Conservation (phyloP, 2,113 vertebrate species). For the Jaculus jaculus region DNA sequence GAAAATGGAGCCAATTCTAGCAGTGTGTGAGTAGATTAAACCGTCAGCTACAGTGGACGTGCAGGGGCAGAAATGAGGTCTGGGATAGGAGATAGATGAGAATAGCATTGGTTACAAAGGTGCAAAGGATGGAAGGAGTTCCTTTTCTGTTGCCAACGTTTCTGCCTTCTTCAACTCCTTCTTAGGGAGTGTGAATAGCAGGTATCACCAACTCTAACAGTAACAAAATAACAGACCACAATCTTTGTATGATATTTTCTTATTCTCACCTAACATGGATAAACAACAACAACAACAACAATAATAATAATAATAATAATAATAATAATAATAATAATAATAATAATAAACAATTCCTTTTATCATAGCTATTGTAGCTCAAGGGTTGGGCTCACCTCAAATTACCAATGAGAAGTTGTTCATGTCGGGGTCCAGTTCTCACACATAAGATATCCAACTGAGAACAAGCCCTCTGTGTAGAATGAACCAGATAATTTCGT, state of each 20-base stretch:
- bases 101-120: conserved; percentile 9
- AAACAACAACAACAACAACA: neutral
- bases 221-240: neutral
- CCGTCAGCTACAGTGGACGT: conserved; percentile 68
- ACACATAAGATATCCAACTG: neutral
- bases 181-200: neutral
- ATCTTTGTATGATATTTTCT: neutral
- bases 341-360: neutral
- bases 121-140: neutral
- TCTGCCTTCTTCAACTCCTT: neutral
- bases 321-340: neutral
- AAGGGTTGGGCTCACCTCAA: neutral
- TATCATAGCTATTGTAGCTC: neutral
- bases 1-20: conserved; percentile 77
- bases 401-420: neutral
- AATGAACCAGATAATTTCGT: conserved; percentile 48
- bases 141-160: neutral
- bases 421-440: neutral
- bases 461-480: neutral
- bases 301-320: neutral
- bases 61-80: conserved; percentile 65
- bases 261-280: accelerated
- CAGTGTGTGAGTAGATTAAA: conserved; percentile 81
- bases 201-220: neutral
- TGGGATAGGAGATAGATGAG: conserved; percentile 32